Percentiles rank a stretch among this genome's conserved stretches.
Conservation (phyloP, 2,113 vertebrate genomes). For the Madoqua kirkii region DNA sequence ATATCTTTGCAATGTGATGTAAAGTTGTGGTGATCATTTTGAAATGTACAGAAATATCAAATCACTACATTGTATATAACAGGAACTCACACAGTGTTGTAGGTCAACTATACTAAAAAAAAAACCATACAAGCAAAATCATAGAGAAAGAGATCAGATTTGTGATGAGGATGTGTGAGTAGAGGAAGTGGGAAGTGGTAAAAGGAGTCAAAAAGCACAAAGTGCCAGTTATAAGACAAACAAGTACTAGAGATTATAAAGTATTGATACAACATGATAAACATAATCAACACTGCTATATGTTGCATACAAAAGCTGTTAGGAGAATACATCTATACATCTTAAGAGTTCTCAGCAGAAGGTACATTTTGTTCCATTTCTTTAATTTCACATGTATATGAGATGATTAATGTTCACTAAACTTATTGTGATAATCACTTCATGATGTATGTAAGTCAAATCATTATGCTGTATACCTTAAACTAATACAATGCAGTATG, state of each 20-base stretch:
- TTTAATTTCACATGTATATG: background rate
- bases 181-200: background rate
- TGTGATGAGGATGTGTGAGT: background rate
- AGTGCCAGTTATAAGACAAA: background rate
- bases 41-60: background rate
- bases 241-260: background rate
- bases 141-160: background rate
- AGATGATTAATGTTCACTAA: background rate
- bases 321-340: background rate
- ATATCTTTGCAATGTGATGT: background rate
- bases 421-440: background rate
- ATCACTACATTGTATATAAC: background rate
- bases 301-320: background rate
- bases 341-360: background rate
- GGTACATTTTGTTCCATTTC: background rate
- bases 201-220: background rate
- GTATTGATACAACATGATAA: background rate
- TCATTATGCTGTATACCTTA: background rate
- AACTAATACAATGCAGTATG: background rate
- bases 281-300: background rate
- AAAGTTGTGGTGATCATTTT: background rate
- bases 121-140: background rate
- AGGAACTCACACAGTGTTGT: background rate
- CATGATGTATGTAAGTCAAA: background rate
- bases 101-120: background rate